A percentile compares a stretch with the other conserved stretches of the same genome.
Conservation (phyloP, 92 coral and sea anemone species). For the Parazoanthus darwini region DNA sequence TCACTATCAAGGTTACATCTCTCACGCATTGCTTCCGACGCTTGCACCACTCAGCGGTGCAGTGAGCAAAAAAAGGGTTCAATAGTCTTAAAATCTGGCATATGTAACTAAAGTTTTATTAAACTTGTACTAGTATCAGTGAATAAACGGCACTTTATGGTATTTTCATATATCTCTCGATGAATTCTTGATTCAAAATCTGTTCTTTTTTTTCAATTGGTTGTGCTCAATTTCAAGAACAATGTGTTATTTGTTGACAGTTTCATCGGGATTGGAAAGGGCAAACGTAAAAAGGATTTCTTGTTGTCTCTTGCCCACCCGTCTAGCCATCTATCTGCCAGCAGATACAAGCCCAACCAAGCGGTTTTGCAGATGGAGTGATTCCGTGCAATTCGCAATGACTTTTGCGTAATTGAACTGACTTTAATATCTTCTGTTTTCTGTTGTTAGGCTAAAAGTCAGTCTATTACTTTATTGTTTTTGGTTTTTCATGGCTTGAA, state of each 20-base stretch:
- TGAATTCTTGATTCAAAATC: neutral
- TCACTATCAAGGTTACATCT: neutral
- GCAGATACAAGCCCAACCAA: too few species aligned
- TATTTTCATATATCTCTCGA: neutral
- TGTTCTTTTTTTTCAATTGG: neutral
- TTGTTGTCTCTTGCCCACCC: neutral
- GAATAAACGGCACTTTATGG: too few species aligned
- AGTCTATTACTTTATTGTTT: neutral
- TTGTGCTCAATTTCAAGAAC: neutral
- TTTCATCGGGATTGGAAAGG: neutral
- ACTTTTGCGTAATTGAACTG: neutral
- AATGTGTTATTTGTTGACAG: slow-evolving; percentile 3
- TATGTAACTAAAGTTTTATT: neutral
- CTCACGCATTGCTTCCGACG: neutral
- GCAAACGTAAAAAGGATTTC: neutral
- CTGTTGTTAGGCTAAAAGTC: neutral
- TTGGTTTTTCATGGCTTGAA: neutral
- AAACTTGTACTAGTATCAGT: too few species aligned
- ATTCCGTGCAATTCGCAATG: too few species aligned
- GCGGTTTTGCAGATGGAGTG: neutral
- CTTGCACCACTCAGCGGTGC: neutral
- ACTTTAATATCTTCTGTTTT: neutral
- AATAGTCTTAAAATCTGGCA: neutral
- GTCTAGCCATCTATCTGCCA: neutral
- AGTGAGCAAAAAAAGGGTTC: neutral